phyloP scores from a whole-genome alignment of 64 coral and sea anemone species.

The Dendronephthya gigantea region DNA sequence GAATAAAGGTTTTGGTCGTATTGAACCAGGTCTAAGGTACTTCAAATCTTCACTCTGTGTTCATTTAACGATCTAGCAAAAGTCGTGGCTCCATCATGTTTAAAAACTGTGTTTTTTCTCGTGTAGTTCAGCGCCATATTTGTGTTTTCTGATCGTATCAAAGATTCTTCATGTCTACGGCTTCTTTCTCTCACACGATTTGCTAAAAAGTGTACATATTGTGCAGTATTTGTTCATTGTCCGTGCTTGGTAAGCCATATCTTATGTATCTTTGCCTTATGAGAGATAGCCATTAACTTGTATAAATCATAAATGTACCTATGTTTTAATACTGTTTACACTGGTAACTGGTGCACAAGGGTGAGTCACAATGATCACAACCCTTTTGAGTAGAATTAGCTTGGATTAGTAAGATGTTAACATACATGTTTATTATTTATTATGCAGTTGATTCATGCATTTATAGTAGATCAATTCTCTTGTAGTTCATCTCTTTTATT shows the following conservation, averaged over 20 bases:
- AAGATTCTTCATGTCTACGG: slow-evolving; percentile 80
- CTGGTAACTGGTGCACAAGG: too few relatives aligned
- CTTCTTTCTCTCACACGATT: slow-evolving; percentile 72
- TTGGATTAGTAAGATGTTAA: too few relatives aligned
- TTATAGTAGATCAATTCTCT: background rate
- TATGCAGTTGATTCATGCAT: too few relatives aligned
- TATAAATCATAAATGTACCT: too few relatives aligned
- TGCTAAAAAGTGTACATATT: slow-evolving; percentile 84
- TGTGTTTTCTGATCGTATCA: slow-evolving; percentile 59
- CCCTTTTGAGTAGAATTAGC: too few relatives aligned
- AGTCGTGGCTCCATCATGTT: background rate
- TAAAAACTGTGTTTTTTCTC: background rate
- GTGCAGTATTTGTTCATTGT: slow-evolving; percentile 89
- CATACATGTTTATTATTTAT: too few relatives aligned
- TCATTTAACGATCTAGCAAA: background rate
- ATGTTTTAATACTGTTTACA: too few relatives aligned
- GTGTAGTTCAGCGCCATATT: slow-evolving; percentile 67
- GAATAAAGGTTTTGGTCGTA: background rate
- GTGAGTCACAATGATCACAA: too few relatives aligned
- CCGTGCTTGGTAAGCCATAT: slow-evolving; percentile 60
- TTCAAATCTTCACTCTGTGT: background rate
- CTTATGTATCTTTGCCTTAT: background rate
- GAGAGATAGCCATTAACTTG: too few relatives aligned
- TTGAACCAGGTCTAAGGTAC: slow-evolving; percentile 14
- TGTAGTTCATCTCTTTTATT: slow-evolving; percentile 71